phyloP scores from a whole-genome alignment of 2,888 invertebrate species.

The Caenorhabditis sp. region DNA sequence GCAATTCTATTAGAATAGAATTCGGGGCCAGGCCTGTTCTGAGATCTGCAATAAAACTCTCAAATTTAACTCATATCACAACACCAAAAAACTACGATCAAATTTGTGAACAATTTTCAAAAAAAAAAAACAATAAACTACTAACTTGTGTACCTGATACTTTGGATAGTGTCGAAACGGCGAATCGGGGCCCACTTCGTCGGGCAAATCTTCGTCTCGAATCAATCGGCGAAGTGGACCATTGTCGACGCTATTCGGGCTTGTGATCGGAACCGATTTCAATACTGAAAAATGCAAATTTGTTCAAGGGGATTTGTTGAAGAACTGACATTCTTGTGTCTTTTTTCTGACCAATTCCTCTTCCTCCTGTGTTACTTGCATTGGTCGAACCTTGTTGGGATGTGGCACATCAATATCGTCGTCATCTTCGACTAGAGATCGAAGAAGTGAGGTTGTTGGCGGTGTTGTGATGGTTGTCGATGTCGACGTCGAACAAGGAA shows the following conservation, averaged over 20 bases:
- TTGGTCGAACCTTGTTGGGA: slow-evolving; percentile 32
- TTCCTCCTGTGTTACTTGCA: slow-evolving; percentile 32
- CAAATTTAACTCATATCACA: no score
- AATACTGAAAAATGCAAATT: slow-evolving; percentile 10
- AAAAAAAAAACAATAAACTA: slow-evolving; percentile 16
- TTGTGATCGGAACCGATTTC: slow-evolving; percentile 10
- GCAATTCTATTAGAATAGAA: no score
- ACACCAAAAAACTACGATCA: not conserved
- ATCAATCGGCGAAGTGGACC: slow-evolving; percentile 46
- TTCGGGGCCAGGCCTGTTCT: no score
- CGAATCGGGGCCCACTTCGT: slow-evolving; percentile 54
- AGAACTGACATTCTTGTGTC: slow-evolving; percentile 23
- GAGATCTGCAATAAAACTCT: no score
- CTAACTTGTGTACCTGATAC: slow-evolving; percentile 54
- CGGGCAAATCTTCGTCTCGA: slow-evolving; percentile 51
- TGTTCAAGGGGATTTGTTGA: not conserved
- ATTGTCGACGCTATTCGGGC: not conserved
- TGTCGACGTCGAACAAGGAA: not conserved
- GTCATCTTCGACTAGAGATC: slow-evolving; percentile 42
- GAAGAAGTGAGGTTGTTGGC: slow-evolving; percentile 32
- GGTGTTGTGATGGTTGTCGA: slow-evolving; percentile 22
- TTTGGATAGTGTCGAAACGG: slow-evolving; percentile 58
- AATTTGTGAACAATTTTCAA: slow-evolving; percentile 5
- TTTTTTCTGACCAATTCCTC: slow-evolving; percentile 32
- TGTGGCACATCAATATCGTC: slow-evolving; percentile 24